Percentiles rank a stretch among this genome's conserved stretches.
Conservation (phyloP, 2,113 vertebrate species). For the Psittacula cyanocephala region DNA sequence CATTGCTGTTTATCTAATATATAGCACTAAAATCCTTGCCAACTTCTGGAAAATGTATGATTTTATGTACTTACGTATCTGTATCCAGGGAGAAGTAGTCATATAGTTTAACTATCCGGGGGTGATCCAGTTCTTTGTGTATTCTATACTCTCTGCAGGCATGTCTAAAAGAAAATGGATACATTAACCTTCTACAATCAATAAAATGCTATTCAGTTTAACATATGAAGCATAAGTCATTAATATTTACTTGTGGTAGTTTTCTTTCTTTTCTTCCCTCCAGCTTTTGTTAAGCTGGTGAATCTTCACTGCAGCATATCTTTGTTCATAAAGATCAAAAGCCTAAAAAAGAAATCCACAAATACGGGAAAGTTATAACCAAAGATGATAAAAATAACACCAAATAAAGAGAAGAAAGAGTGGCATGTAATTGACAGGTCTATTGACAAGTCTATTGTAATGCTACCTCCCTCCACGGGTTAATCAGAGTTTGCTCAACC, state of each 20-base stretch:
- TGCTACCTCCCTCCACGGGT: background rate
- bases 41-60: background rate
- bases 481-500: background rate
- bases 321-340: conserved; percentile 98
- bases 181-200: conserved; percentile 49
- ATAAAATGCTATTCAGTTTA: conserved; percentile 24
- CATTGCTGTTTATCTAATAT: background rate
- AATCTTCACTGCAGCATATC: conserved; percentile 99
- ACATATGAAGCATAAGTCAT: conserved; percentile 27
- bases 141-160: conserved; percentile 99
- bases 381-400: conserved; percentile 9
- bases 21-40: background rate
- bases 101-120: conserved; percentile 97
- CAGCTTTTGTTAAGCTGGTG: conserved; percentile 99
- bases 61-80: conserved; percentile 88
- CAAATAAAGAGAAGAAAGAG: background rate
- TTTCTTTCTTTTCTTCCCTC: conserved; percentile 99
- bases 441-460: background rate
- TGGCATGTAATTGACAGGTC: background rate
- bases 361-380: conserved; percentile 15
- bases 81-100: conserved; percentile 99
- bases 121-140: conserved; percentile 99
- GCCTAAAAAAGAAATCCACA: conserved; percentile 78
- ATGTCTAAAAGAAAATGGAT: conserved; percentile 79
- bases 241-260: conserved; percentile 95